Base-by-base conservation (phyloP, 1,140 invertebrate species). In the Papilio polyxenes region DNA sequence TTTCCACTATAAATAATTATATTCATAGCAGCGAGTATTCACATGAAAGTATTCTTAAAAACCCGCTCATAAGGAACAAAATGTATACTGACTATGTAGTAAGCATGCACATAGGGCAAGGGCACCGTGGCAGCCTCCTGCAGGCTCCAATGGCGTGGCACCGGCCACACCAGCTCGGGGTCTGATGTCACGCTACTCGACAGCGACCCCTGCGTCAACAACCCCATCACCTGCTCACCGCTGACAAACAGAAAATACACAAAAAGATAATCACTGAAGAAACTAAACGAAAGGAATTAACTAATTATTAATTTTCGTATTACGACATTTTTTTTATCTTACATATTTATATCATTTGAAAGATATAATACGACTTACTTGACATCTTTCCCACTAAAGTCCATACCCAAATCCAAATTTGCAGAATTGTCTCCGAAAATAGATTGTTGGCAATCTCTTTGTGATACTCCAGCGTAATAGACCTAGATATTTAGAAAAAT, bases 51-150 rank as follows among this genome's bases (percentile, higher is more conserved):
- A 17, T 59, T 20, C 17, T 20, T 59, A 20, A 20, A 20, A 59
- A 59, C 6, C 6, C 69, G 69, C 4, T 72, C 1, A 40, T 72
- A 44, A 20, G 2, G 15, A 75, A 75, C 40, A 1, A 75, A 72
- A 37, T 40, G 0, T 15, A 7, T 23, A 75, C 74, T 75, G 40
- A 75, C 74, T 20, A 75, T 49, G 4, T 75, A 75, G 48, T 49
- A 75, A 23, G 74, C 74, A 20, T 75, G 74, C 17, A 75, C 74
- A 75, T 90, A 92, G 0, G 90, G 85, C n/a, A 92, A 65, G 3
- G 97, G 97, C 2, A 98, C 95, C 1, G 97, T 97, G 0, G 97
- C 96, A 8, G 97, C 97, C 37, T 98, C 96, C 88, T 97, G 96
- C 5, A 98, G 85, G 1, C 92, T 95, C 97, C 97, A 98, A 17